These are phyloP conservation scores for Lasioglossum leucozonium DNA, from an alignment of 2,888 invertebrate species.

Conservation along the genomic window DNA sequence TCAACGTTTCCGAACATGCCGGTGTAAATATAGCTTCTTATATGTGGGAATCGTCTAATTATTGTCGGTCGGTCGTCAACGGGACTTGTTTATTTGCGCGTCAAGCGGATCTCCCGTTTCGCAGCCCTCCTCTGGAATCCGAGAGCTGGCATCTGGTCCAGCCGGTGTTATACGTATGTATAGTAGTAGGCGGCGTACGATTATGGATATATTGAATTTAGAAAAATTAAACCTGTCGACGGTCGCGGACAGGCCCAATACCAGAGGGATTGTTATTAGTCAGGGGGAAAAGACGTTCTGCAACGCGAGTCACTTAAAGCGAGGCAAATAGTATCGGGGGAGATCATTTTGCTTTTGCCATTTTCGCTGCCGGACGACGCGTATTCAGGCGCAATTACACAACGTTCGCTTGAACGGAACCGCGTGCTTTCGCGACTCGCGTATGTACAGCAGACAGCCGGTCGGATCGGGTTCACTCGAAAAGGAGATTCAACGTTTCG, in stretches of 20 bases:
- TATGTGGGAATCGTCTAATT: slow-evolving; percentile 30
- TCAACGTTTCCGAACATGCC: slow-evolving; percentile 24
- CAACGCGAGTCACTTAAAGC: slow-evolving; percentile 5
- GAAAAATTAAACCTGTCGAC: slow-evolving; percentile 19
- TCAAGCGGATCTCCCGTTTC: slow-evolving; percentile 9
- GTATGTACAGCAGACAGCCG: not conserved
- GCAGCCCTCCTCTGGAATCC: not conserved
- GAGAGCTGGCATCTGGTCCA: not conserved
- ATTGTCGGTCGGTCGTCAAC: slow-evolving; percentile 31
- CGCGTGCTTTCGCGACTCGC: not conserved
- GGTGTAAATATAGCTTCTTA: slow-evolving; percentile 38
- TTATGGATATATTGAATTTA: slow-evolving; percentile 11
- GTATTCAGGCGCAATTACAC: not conserved
- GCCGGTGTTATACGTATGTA: not conserved
- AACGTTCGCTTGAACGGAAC: not conserved
- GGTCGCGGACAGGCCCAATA: not conserved
- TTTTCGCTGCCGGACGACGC: not conserved
- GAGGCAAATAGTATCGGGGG: not conserved
- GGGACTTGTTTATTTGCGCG: slow-evolving; percentile 19
- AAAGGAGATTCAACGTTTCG: not conserved
- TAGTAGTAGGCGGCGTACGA: slow-evolving; percentile 10
- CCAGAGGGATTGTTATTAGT: not conserved
- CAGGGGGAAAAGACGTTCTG: not conserved
- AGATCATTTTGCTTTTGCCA: not conserved
- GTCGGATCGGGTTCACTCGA: not conserved